Percentiles rank a stretch among this genome's conserved stretches.
Conservation (phyloP, 2,797 vertebrate species). For the Alauda arvensis region DNA sequence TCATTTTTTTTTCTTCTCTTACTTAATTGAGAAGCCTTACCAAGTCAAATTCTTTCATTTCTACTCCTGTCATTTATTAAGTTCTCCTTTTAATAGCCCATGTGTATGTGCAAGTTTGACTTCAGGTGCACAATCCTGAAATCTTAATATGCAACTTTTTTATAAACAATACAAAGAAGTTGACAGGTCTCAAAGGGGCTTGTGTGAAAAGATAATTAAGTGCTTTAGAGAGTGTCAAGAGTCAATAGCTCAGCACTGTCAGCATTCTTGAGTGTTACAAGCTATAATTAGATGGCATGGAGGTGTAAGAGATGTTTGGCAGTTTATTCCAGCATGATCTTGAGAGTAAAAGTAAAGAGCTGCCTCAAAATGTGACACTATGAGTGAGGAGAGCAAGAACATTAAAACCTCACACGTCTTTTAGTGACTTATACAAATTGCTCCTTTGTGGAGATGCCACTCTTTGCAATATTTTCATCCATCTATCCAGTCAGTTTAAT, state of each 20-base stretch:
- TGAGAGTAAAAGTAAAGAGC: constrained; percentile 67
- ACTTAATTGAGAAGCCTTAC: background rate
- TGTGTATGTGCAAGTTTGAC: constrained; percentile 37
- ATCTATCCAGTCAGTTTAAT: background rate
- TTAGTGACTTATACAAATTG: constrained; percentile 19
- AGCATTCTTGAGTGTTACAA: constrained; percentile 75
- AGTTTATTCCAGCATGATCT: constrained; percentile 76
- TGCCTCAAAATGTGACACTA: constrained; percentile 57
- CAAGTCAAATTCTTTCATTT: background rate
- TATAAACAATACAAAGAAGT: constrained; percentile 79
- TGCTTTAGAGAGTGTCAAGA: constrained; percentile 83
- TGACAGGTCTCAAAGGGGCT: constrained; percentile 81
- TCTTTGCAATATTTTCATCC: background rate
- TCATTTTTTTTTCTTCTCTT: background rate
- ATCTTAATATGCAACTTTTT: constrained; percentile 72
- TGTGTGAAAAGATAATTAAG: constrained; percentile 86
- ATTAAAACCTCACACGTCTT: constrained; percentile 22
- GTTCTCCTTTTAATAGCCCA: constrained; percentile 1
- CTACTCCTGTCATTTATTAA: background rate
- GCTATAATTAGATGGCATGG: constrained; percentile 85
- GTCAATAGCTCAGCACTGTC: constrained; percentile 83
- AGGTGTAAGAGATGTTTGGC: constrained; percentile 80
- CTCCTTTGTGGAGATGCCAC: background rate
- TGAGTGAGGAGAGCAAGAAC: constrained; percentile 25
- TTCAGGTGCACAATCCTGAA: constrained; percentile 62